phyloP scores from a whole-genome alignment of 2,797 vertebrate genomes.

The Argya squamiceps region DNA sequence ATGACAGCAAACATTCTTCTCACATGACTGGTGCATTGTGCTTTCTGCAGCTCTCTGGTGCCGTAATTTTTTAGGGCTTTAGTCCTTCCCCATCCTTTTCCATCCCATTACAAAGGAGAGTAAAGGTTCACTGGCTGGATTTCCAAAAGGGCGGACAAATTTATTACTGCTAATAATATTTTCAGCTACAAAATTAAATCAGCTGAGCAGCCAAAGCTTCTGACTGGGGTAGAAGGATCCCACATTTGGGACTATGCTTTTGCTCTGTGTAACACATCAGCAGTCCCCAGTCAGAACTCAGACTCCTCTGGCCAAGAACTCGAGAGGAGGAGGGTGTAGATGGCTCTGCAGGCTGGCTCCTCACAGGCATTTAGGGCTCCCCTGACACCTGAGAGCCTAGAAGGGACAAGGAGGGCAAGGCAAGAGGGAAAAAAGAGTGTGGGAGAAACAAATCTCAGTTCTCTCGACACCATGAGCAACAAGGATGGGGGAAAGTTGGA shows the following conservation, averaged over 20 bases:
- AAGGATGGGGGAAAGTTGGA: background rate
- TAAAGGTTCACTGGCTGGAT: constrained; percentile 32
- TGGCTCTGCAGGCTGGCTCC: background rate
- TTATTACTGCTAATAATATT: constrained; percentile 51
- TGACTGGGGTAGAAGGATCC: constrained; percentile 22
- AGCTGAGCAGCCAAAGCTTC: constrained; percentile 30
- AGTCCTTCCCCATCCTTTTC: constrained; percentile 5
- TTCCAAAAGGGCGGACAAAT: background rate
- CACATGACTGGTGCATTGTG: background rate
- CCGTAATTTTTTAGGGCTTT: background rate
- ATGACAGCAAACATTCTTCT: constrained; percentile 3
- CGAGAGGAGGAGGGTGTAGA: background rate
- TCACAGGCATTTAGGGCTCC: background rate
- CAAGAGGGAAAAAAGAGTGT: background rate
- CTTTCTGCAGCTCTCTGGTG: background rate
- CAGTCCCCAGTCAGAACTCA: background rate
- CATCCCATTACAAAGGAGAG: background rate
- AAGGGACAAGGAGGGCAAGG: background rate
- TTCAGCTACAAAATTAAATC: constrained; percentile 51
- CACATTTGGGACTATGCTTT: constrained; percentile 5
- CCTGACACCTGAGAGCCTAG: background rate
- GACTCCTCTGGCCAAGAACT: background rate
- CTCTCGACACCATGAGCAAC: background rate
- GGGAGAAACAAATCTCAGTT: background rate
- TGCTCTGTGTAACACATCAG: constrained; percentile 42